Percentiles rank a stretch among this genome's conserved stretches.
Evolutionary conservation across 1,140 invertebrate genomes (phyloP).

Genomic region (Drosophila lacteicornis): DNA sequence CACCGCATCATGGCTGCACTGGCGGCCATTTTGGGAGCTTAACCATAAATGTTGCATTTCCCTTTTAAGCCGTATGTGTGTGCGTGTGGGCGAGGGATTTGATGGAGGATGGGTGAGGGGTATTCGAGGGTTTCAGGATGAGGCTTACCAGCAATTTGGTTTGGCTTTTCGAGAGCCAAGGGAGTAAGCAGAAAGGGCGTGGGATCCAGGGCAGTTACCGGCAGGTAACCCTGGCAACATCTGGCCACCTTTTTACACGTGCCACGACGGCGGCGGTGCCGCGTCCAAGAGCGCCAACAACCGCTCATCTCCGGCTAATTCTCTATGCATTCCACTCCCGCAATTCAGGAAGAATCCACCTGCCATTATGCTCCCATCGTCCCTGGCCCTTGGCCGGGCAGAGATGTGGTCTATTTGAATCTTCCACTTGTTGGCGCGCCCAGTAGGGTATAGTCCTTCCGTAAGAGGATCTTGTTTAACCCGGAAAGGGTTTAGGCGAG

Average conservation of each 20-base stretch:
- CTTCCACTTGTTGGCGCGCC: slow-evolving; percentile 35
- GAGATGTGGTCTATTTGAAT: slow-evolving; percentile 41
- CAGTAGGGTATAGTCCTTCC: not conserved
- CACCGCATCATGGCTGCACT: slow-evolving; percentile 20
- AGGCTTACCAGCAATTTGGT: slow-evolving; percentile 74
- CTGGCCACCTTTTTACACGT: slow-evolving; percentile 55
- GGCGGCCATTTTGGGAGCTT: slow-evolving; percentile 64
- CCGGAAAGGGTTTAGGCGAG: not conserved
- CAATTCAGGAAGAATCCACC: slow-evolving; percentile 39
- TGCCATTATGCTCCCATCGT: slow-evolving; percentile 20
- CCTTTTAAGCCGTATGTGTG: slow-evolving; percentile 64
- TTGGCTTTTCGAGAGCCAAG: slow-evolving; percentile 66
- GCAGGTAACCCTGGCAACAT: slow-evolving; percentile 34
- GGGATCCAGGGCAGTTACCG: not conserved
- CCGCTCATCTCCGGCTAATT: slow-evolving; percentile 63
- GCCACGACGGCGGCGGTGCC: slow-evolving; percentile 15
- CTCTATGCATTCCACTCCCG: slow-evolving; percentile 50
- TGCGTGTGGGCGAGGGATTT: slow-evolving; percentile 5
- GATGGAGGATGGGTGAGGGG: not conserved
- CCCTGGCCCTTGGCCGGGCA: slow-evolving; percentile 17
- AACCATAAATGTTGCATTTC: slow-evolving; percentile 77
- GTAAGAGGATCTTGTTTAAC: not conserved
- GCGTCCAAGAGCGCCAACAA: slow-evolving; percentile 30
- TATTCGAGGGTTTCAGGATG: slow-evolving; percentile 21
- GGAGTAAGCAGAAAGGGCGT: slow-evolving; percentile 3